Conservation (phyloP, 1,140 invertebrate species). For the Helicoverpa zea region DNA sequence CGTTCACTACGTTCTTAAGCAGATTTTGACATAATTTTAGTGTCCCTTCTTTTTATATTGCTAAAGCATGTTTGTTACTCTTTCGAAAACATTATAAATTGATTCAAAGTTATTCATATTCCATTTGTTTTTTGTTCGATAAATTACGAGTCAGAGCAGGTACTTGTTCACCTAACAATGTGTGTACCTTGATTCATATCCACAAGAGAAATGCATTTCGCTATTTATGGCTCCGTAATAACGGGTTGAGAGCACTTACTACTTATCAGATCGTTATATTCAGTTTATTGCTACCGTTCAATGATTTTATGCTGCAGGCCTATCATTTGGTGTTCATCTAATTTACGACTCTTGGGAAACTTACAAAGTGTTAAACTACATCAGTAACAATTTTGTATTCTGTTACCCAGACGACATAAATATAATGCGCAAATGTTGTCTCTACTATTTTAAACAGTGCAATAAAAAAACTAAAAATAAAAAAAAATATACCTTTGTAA, state of each 20-base stretch:
- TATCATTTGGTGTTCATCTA: constrained; percentile 39
- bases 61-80: background rate
- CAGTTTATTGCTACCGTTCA: constrained; percentile 52
- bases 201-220: constrained; percentile 30
- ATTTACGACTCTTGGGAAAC: constrained; percentile 14
- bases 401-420: constrained; percentile 6
- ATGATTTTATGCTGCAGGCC: constrained; percentile 33
- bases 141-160: background rate
- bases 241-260: constrained; percentile 49
- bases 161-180: constrained; percentile 20
- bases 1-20: no score
- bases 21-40: no score
- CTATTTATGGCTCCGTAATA: constrained; percentile 55
- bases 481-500: constrained; percentile 59
- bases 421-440: constrained; percentile 35
- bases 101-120: background rate
- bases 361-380: background rate
- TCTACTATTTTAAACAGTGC: constrained; percentile 25
- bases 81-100: background rate
- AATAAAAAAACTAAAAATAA: constrained; percentile 49
- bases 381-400: background rate
- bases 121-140: background rate
- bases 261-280: constrained; percentile 51
- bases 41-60: no score
- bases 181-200: constrained; percentile 29